Evolutionary conservation across 2,797 vertebrate genomes (phyloP).

Genomic region (Onychomys leucogaster): DNA sequence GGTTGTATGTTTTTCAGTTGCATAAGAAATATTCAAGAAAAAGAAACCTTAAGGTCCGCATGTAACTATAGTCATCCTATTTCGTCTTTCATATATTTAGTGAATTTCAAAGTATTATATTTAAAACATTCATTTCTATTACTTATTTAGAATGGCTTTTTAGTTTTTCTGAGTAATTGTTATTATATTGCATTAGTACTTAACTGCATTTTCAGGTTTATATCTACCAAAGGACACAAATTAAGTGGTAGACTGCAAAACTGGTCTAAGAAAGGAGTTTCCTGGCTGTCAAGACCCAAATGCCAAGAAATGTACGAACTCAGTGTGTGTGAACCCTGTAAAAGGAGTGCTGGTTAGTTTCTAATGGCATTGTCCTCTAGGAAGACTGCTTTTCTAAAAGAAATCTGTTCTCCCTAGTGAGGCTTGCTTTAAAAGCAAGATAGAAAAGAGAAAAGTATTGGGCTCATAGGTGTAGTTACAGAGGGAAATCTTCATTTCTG

Average conservation of each 20-base stretch:
- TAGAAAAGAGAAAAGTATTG: conserved; percentile 49
- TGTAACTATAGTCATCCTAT: conserved; percentile 83
- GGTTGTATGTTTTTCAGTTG: conserved; percentile 80
- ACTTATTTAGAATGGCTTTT: conserved; percentile 80
- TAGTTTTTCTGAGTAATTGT: conserved; percentile 81
- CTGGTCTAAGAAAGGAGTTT: conserved; percentile 85
- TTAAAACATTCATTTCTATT: conserved; percentile 84
- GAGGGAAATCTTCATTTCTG: conserved; percentile 70
- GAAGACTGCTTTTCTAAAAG: conserved; percentile 82
- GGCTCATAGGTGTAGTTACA: neutral
- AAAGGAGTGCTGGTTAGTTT: conserved; percentile 78
- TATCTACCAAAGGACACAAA: conserved; percentile 89
- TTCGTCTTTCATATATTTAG: conserved; percentile 85
- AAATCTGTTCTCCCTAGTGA: conserved; percentile 74
- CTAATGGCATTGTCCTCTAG: conserved; percentile 78
- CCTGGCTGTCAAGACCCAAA: conserved; percentile 82
- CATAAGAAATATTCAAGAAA: conserved; percentile 79
- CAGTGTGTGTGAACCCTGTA: conserved; percentile 85
- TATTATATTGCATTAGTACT: conserved; percentile 81
- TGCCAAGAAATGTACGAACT: conserved; percentile 82
- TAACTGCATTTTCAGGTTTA: conserved; percentile 85
- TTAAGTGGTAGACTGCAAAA: conserved; percentile 85
- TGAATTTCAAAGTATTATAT: conserved; percentile 85
- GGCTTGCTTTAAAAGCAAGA: conserved; percentile 75
- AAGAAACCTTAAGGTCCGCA: conserved; percentile 83